Evolutionary conservation across 2,888 invertebrate genomes (phyloP).

Genomic region (Nomada ferruginata): DNA sequence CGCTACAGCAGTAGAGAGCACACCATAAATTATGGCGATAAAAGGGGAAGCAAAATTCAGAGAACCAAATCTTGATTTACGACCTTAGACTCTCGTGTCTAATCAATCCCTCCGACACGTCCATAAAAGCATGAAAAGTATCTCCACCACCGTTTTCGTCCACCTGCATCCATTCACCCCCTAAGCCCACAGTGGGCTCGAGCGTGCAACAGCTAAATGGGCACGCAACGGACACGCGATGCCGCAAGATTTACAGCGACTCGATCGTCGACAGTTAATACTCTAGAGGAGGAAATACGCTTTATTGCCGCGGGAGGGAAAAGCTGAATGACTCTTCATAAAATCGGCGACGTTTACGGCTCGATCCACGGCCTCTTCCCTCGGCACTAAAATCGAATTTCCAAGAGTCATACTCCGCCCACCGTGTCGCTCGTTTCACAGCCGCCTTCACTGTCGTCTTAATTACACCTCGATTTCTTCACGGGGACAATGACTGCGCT

Average conservation of each 20-base stretch:
- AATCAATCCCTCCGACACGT: background rate
- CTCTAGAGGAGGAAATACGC: slow-evolving; percentile 42
- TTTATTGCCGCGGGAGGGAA: slow-evolving; percentile 51
- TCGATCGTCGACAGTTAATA: slow-evolving; percentile 39
- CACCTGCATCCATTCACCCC: slow-evolving; percentile 30
- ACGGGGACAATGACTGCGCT: background rate
- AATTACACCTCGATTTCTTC: slow-evolving; percentile 43
- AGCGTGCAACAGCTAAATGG: slow-evolving; percentile 30
- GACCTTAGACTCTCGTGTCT: background rate
- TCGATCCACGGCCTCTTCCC: slow-evolving; percentile 42
- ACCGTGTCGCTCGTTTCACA: slow-evolving; percentile 11
- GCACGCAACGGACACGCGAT: slow-evolving; percentile 28
- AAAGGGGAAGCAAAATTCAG: background rate
- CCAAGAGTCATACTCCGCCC: slow-evolving; percentile 50
- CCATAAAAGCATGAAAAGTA: background rate
- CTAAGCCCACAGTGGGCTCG: background rate
- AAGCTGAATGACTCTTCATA: slow-evolving; percentile 57
- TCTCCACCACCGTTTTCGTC: slow-evolving; percentile 7
- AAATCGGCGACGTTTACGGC: slow-evolving; percentile 57
- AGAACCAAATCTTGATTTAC: background rate
- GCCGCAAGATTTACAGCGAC: slow-evolving; percentile 39
- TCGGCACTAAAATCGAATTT: slow-evolving; percentile 58
- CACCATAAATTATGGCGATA: background rate
- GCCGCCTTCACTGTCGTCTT: slow-evolving; percentile 25
- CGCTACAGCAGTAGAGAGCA: no score